phyloP scores from a whole-genome alignment of 2,113 vertebrate genomes.

The Hydrochoerus hydrochaeris region DNA sequence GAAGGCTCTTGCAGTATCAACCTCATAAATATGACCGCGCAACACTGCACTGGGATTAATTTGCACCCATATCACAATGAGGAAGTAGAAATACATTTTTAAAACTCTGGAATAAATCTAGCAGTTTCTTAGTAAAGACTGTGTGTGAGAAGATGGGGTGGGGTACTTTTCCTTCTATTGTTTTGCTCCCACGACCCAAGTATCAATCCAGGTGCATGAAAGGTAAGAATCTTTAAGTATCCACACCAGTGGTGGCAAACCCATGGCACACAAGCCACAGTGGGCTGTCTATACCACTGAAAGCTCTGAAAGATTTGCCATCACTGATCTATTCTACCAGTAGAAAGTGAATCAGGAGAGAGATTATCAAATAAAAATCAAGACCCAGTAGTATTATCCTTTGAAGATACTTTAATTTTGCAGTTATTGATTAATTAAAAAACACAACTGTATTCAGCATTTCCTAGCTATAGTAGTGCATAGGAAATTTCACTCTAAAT shows the following conservation, averaged over 20 bases:
- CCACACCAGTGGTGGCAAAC: background rate
- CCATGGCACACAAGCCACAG: background rate
- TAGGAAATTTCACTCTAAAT: slow-evolving; percentile 80
- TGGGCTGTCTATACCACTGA: background rate
- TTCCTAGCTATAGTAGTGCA: slow-evolving; percentile 78
- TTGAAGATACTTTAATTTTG: slow-evolving; percentile 82
- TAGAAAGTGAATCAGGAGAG: background rate
- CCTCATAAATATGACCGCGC: background rate
- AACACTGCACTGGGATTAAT: background rate
- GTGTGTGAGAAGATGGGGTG: background rate
- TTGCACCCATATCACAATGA: background rate
- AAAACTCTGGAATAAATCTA: background rate
- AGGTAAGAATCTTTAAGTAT: background rate
- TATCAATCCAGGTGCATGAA: background rate
- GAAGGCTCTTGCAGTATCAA: background rate
- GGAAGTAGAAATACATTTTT: background rate
- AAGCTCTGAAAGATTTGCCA: background rate
- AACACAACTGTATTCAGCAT: slow-evolving; percentile 79
- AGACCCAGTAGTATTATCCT: slow-evolving; percentile 60
- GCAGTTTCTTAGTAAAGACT: background rate
- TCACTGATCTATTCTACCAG: too few relatives aligned
- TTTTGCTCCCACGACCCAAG: background rate
- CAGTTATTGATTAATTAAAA: slow-evolving; percentile 81
- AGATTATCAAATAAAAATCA: background rate
- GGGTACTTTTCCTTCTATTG: background rate